Conservation (phyloP, 2,797 vertebrate species). For the Enteromius radiatus region DNA sequence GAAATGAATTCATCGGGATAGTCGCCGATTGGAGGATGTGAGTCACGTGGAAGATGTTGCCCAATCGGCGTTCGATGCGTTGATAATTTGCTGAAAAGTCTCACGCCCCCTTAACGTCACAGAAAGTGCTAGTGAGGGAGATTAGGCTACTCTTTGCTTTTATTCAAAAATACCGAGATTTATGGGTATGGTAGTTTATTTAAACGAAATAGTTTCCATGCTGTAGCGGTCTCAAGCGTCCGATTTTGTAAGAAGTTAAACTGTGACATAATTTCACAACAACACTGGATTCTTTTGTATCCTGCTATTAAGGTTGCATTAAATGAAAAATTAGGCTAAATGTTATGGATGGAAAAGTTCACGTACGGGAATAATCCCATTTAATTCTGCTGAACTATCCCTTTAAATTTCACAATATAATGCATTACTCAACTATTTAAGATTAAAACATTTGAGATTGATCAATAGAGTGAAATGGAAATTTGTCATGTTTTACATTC, state of each 20-base stretch:
- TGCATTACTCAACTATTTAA: background rate
- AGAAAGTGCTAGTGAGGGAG: background rate
- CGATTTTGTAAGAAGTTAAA: background rate
- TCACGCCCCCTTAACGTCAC: conserved; percentile 64
- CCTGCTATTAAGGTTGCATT: background rate
- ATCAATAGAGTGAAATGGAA: background rate
- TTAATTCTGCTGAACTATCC: background rate
- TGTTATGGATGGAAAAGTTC: background rate
- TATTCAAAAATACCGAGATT: conserved; percentile 1
- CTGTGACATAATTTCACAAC: background rate
- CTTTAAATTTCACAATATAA: background rate
- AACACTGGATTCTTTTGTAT: background rate
- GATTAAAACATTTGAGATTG: background rate
- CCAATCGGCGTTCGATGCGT: conserved; percentile 62
- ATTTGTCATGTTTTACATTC: background rate
- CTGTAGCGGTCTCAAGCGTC: background rate
- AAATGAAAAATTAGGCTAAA: background rate
- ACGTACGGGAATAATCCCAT: background rate
- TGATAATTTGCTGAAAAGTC: conserved; percentile 39
- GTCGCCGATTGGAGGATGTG: conserved; percentile 55
- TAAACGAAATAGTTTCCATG: background rate
- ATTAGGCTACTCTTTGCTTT: background rate
- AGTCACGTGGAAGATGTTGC: conserved; percentile 56
- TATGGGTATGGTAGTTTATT: conserved; percentile 35
- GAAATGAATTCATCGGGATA: conserved; percentile 55